phyloP scores from a whole-genome alignment of 2,797 vertebrate genomes.

The Myotis myotis region DNA sequence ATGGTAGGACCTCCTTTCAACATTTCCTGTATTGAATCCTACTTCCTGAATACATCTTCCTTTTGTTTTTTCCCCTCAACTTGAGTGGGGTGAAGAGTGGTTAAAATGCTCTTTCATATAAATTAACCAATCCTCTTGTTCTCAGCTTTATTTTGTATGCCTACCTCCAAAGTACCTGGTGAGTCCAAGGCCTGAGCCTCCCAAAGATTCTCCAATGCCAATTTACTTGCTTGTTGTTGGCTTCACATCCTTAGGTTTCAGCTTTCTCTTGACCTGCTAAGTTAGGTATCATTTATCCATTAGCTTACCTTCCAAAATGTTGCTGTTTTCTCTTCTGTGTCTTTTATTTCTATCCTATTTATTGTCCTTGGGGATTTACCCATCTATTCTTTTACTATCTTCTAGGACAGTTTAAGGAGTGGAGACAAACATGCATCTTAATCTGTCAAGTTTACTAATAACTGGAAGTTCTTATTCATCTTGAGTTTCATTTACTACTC shows the following conservation, averaged over 20 bases:
- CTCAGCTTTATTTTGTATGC: background rate
- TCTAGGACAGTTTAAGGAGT: background rate
- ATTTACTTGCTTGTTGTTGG: slow-evolving; percentile 1
- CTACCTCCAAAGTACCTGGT: background rate
- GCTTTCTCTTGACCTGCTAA: slow-evolving; percentile 5
- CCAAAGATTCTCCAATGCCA: background rate
- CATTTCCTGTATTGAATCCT: background rate
- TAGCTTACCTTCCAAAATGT: slow-evolving; percentile 34
- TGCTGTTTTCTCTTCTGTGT: background rate
- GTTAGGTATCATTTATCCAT: slow-evolving; percentile 7
- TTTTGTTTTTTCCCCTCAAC: background rate
- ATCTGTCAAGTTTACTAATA: background rate
- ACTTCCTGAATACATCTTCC: background rate
- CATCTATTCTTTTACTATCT: slow-evolving; percentile 24
- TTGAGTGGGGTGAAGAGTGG: background rate
- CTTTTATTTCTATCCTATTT: background rate
- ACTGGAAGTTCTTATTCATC: slow-evolving; percentile 17
- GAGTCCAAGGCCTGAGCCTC: slow-evolving; percentile 25
- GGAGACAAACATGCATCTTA: slow-evolving; percentile 14
- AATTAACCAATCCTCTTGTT: background rate
- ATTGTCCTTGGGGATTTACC: background rate
- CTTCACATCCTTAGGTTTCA: slow-evolving; percentile 17
- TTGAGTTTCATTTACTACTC: slow-evolving; percentile 40
- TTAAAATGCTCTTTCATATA: slow-evolving; percentile 31
- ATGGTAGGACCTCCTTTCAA: background rate